phyloP scores from a whole-genome alignment of 2,113 vertebrate species.

The Dendrocopos noguchii region DNA sequence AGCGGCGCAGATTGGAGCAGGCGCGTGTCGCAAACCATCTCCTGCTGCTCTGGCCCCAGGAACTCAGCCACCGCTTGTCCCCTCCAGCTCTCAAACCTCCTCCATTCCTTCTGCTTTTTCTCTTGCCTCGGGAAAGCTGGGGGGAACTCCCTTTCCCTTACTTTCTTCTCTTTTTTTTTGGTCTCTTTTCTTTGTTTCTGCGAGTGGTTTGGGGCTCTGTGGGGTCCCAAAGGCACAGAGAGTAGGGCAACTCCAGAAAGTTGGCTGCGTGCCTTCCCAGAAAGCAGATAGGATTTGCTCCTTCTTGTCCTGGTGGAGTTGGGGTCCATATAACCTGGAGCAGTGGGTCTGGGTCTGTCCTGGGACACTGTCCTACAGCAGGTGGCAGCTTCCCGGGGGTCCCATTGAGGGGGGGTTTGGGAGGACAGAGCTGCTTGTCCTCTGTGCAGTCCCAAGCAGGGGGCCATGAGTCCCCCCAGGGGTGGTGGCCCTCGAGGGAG shows the following conservation, averaged over 20 bases:
- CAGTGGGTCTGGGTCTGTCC: not conserved
- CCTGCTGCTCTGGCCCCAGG: not conserved
- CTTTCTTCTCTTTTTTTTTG: rapidly evolving
- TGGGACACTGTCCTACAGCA: too few relatives aligned
- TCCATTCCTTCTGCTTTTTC: not conserved
- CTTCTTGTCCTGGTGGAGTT: rapidly evolving
- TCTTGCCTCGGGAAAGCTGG: not conserved
- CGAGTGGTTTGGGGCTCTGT: not conserved
- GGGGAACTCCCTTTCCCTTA: not conserved
- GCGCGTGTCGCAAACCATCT: conserved; percentile 9
- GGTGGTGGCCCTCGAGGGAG: not conserved
- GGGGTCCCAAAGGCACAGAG: not conserved
- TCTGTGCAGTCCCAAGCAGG: not conserved
- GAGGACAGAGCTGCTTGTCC: not conserved
- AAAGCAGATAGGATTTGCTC: not conserved
- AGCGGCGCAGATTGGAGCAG: conserved; percentile 35
- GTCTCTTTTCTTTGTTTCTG: too few relatives aligned
- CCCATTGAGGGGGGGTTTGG: not conserved
- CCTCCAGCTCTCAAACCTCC: not conserved
- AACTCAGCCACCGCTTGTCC: not conserved
- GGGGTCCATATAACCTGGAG: not conserved
- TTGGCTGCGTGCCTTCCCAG: not conserved
- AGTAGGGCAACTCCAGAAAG: conserved; percentile 6
- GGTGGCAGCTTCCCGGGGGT: not conserved
- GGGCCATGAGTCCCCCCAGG: too few relatives aligned